Evolutionary conservation across 2,888 invertebrate genomes (phyloP), one percentile per base, ranked within the genome.

Genomic region (Pristionchus fissidentatus): DNA sequence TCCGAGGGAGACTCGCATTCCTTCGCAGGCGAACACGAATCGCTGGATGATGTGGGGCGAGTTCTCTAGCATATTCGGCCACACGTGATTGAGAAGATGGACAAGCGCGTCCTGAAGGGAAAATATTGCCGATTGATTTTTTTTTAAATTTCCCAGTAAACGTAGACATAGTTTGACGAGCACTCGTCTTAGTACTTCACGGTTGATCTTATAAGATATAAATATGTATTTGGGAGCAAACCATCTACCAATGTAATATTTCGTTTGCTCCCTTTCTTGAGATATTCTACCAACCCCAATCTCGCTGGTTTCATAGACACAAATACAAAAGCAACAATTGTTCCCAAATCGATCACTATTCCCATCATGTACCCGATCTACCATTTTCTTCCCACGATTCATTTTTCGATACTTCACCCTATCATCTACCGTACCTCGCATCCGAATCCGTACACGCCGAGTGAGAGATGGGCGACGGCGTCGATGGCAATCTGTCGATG

Each of bases 1-100:
- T 7, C 99, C 99, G 60, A 99, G 94, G 0, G 98, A 97, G 5
- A 99, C 98, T 49, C 99, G 94, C 94, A 99, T 95, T 22, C 98
- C 99, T 93, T 99, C 99, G 7, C 98, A 96, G 5, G 98, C 96
- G 92, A 98, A 98, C 96, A 99, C 98, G 93, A 99, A 99, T 0
- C 99, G 98, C 93, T 99, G 99, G 38, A 99, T 98, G 87, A 99
- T 95, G 95, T 99, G 99, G 26, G 99, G 99, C 22, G 98, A 98
- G 0, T 98, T 98, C 94, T 99, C 99, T 92, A 99, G 98, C 89
- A 99, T 97, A 93, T 99, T 99, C 19, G 99, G 99, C 99, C 99
- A 99, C 38, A 99, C 98, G 93, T 98, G 97, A 93, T 99, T 99
- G 85, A 99, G 94, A 73, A 99, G 94, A 94, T 99, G 99, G 62